These are phyloP conservation scores for Ptychoptera albimana DNA, from an alignment of 2,888 invertebrate species.

Conservation along the genomic window DNA sequence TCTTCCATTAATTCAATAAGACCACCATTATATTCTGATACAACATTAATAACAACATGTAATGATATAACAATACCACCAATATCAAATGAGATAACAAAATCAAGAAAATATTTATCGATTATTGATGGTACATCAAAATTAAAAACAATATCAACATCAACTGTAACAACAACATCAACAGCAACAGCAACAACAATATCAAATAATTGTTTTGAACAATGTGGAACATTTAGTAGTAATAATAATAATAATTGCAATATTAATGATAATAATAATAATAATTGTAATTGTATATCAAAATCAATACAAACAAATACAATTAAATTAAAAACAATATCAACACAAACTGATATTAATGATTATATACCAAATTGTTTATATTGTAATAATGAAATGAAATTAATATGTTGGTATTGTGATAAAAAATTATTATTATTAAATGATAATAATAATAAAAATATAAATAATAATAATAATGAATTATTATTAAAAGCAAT, in stretches of 20 bases:
- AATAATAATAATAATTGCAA: background rate
- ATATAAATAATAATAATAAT: slow-evolving; percentile 28
- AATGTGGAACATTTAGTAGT: background rate
- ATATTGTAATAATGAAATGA: slow-evolving; percentile 27
- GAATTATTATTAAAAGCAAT: slow-evolving; percentile 39
- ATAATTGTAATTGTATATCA: slow-evolving; percentile 8
- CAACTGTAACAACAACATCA: background rate
- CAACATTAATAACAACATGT: slow-evolving; percentile 1
- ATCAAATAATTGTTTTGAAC: background rate
- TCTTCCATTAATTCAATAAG: slow-evolving; percentile 16
- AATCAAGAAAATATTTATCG: background rate
- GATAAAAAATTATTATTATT: slow-evolving; percentile 8
- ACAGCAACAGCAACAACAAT: background rate
- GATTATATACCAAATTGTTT: slow-evolving; percentile 13
- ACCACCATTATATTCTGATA: slow-evolving; percentile 15
- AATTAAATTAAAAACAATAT: slow-evolving; percentile 28
- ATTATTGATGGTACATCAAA: background rate
- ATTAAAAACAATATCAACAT: background rate
- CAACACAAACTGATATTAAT: slow-evolving; percentile 23
- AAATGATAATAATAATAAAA: slow-evolving; percentile 2
- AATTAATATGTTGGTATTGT: slow-evolving; percentile 26
- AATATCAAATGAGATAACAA: background rate
- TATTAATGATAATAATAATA: background rate
- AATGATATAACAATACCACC: background rate
- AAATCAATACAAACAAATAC: slow-evolving; percentile 16